Conservation (phyloP, 35 echinoderm and acorn worm genomes). For the Lytechinus variegatus region DNA sequence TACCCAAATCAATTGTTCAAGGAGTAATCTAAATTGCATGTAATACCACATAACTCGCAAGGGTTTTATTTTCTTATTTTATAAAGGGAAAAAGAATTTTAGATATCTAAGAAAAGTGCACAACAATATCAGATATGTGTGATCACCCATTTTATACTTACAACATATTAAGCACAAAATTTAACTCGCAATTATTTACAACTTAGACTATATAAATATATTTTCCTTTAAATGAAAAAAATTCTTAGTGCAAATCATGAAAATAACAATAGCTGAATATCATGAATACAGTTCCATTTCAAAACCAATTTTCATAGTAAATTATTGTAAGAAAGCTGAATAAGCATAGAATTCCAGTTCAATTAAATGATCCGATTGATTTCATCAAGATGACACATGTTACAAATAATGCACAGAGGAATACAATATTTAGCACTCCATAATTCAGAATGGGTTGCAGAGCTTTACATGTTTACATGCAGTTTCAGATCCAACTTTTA, state of each 20-base stretch:
- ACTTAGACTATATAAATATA: background rate
- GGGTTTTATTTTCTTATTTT: background rate
- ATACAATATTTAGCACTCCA: background rate
- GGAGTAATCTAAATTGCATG: background rate
- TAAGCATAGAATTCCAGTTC: too few species aligned
- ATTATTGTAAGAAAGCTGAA: too few species aligned
- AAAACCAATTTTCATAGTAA: too few species aligned
- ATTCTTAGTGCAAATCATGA: background rate
- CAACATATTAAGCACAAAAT: background rate
- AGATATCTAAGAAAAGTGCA: background rate
- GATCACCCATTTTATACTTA: background rate
- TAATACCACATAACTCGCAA: background rate
- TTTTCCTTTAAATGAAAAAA: background rate
- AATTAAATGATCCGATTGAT: background rate
- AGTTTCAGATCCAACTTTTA: background rate
- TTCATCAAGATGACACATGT: background rate
- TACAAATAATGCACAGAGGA: constrained; percentile 1
- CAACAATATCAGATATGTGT: background rate
- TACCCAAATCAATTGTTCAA: background rate
- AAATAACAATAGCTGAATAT: background rate
- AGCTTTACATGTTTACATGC: background rate
- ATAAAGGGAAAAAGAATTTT: background rate
- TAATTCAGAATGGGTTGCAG: background rate
- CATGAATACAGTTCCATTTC: background rate
- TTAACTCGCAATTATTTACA: background rate